Base-by-base conservation (phyloP, 2,113 vertebrate genomes). In the Brachionichthys hirsutus region DNA sequence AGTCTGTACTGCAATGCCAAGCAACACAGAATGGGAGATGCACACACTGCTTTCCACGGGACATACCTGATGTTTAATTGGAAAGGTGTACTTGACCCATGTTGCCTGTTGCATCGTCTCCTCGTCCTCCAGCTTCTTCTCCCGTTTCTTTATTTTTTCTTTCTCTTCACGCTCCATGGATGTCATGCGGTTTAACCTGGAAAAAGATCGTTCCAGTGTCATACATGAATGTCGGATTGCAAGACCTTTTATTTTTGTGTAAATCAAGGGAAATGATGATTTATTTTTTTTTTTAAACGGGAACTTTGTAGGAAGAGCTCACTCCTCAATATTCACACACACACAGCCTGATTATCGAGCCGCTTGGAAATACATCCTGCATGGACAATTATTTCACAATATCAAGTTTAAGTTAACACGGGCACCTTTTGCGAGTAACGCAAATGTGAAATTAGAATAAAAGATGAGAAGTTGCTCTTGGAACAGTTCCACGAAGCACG, bases 1-100 rank as follows among this genome's bases (percentile, higher is more conserved):
- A 2, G 24, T 30, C 24, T 30, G 8, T 30, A 30, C 24, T 30
- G 24, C 24, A 30, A 30, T 6, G 8, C 24, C 24, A 30, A 30
- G 8, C 24, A 30, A 30, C 24, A 30, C 5, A 30, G 24, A 30
- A 4, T 30, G 24, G 8, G 24, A 30, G 24, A 8, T 3, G 24
- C 24, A 30, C 24, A 30, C 3, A 30, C 2, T 30, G 24, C 8
- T 38, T 6, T 16, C 6, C 12, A 38, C 9, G 36, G 13, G 22
- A 49, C 54, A 9, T 81, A 98, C 96, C 94, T 98, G 95, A 61
- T 98, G 96, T 70, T 98, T 98, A 18, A 98, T 93, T 63, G 95
- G 96, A 86, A 98, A 95, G 2, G 95, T 97, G 30, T 98, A 98
- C 75, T 98, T 98, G 81, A 98, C 96, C 96, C 96, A 98, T 0